Conservation (phyloP, 2,888 invertebrate genomes). For the Zygogramma bicolorata region DNA sequence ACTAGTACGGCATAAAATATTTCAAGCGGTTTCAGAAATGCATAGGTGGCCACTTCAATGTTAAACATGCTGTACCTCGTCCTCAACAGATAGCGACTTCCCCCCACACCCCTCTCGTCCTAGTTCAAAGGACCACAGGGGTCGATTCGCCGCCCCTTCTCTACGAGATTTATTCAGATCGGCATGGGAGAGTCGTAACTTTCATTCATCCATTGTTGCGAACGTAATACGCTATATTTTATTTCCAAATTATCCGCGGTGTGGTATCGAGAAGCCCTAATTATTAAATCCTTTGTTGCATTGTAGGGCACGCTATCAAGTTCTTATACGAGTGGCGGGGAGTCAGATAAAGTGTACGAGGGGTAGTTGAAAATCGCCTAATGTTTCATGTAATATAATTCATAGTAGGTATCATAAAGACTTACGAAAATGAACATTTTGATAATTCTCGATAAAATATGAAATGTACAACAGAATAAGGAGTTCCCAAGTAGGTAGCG, state of each 20-base stretch:
- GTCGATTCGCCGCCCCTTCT: slow-evolving; percentile 24
- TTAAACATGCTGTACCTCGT: not conserved
- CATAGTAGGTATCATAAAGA: too few species aligned
- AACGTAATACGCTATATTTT: slow-evolving; percentile 31
- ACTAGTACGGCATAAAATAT: too few species aligned
- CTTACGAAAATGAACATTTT: too few species aligned
- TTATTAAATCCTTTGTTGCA: slow-evolving; percentile 35
- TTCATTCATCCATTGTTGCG: slow-evolving; percentile 26
- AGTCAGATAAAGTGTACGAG: not conserved
- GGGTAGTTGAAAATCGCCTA: not conserved
- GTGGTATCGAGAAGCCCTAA: slow-evolving; percentile 35
- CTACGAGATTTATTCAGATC: slow-evolving; percentile 24
- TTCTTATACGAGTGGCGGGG: slow-evolving; percentile 17
- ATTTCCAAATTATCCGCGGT: slow-evolving; percentile 42
- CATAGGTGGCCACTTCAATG: not conserved
- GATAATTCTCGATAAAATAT: too few species aligned
- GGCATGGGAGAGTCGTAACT: not conserved
- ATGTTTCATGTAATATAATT: too few species aligned
- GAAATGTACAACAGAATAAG: too few species aligned
- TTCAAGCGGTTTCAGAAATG: not conserved
- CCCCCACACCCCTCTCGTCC: not conserved
- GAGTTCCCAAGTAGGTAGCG: too few species aligned
- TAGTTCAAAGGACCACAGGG: slow-evolving; percentile 24
- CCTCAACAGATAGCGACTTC: not conserved
- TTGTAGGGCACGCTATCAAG: slow-evolving; percentile 26